Evolutionary conservation across 2,113 vertebrate genomes (phyloP).

Genomic region (Penelope pileata): DNA sequence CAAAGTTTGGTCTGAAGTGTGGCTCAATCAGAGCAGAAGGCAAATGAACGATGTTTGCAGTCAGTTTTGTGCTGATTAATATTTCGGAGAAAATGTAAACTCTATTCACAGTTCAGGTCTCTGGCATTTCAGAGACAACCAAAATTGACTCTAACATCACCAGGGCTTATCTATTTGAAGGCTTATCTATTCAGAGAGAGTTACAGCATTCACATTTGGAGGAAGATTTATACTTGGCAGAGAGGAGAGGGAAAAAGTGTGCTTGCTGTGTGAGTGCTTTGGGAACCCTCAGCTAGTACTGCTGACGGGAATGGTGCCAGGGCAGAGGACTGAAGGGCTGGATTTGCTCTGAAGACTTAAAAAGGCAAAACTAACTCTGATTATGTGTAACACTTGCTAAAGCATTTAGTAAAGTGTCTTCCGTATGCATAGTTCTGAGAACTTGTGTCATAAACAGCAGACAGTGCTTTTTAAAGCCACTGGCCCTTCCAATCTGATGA

Average conservation of each 20-base stretch:
- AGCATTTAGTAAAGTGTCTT: background rate
- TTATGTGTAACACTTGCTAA: background rate
- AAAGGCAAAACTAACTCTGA: background rate
- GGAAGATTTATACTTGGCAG: background rate
- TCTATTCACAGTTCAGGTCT: background rate
- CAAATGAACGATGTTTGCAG: background rate
- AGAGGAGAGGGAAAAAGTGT: accelerated
- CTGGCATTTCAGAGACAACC: background rate
- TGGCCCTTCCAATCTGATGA: background rate
- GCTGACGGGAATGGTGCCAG: background rate
- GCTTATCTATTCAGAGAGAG: background rate
- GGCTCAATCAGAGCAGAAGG: background rate
- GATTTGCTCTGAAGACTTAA: background rate
- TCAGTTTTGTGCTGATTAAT: background rate
- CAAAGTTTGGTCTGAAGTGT: background rate
- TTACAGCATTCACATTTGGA: background rate
- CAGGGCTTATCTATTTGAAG: too few species aligned
- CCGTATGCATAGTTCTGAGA: background rate
- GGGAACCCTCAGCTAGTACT: background rate
- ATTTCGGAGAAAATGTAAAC: background rate
- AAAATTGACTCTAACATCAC: background rate
- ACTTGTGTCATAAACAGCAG: background rate
- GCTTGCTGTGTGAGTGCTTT: accelerated
- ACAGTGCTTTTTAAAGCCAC: background rate
- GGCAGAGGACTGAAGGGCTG: background rate